Evolutionary conservation across 2,113 vertebrate genomes (phyloP), one percentile per base, ranked within the genome.

Genomic region (Pycnonotus jocosus): DNA sequence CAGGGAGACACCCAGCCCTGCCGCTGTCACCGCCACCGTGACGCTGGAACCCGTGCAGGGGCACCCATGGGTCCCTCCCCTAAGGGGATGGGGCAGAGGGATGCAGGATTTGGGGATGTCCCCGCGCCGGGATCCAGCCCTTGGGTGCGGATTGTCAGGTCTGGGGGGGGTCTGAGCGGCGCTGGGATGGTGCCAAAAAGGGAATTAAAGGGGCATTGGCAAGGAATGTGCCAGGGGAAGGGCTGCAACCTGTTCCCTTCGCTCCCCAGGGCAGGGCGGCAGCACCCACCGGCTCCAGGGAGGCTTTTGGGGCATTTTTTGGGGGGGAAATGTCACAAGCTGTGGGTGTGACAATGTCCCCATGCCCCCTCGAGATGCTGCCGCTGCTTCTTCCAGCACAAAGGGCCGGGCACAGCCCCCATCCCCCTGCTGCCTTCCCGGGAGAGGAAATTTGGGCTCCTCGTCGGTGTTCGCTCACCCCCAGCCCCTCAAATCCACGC

Each of bases 201-300:
- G 79, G 65, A 60, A 95, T 94, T 72, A 23, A 83, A 77, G 81
- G 74, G 88, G 3, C 8, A 0, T 57, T 12, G 90, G 85, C 18
- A 5, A 71, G 84, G 92, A 64, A 84, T 28, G 77, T 44, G 76
- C 42, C 15, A 27, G 42, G 64, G 47, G 70, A 79, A 81, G 84
- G 74, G 9, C 4, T 33, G 81, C 66, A 57, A 50, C 66, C 54
- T 85, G 77, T 87, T 85, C 44, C 21, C 31, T 28, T n/a, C 15
- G 6, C 42, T 61, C 3, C 17, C 51, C 4, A 0, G 72, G 57
- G 16, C 38, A 56, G 30, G 30, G 45, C 3, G 25, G 45, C 51
- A 10, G 58, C 56, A 6, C 18, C 22, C n/a, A 1, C 4, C 0
- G 3, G 31, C 17, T 54, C 19, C 2, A 19, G 4, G 0, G 1